Conservation (phyloP, 1,140 invertebrate genomes). For the Oryctes rhinoceros region DNA sequence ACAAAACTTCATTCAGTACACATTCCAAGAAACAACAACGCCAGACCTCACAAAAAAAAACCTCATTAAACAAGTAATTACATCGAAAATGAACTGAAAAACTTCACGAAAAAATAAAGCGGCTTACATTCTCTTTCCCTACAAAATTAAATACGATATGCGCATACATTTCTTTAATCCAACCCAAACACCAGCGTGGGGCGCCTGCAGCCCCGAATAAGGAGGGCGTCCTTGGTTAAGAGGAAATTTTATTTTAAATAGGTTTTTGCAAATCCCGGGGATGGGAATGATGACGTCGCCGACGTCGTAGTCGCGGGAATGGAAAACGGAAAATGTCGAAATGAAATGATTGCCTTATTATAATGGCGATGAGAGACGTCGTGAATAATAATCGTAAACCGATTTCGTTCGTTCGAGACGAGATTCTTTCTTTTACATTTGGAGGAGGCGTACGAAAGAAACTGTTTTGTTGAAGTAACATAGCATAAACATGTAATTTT, state of each 20-base stretch:
- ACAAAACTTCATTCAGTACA: too few relatives aligned
- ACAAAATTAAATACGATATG: neutral
- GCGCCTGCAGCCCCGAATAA: neutral
- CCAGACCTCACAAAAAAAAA: too few relatives aligned
- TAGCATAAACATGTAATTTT: neutral
- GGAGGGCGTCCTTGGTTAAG: neutral
- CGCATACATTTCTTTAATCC: neutral
- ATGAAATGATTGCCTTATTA: slow-evolving; percentile 11
- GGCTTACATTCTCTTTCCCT: too few relatives aligned
- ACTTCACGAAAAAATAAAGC: too few relatives aligned
- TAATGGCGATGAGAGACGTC: neutral
- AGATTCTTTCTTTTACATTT: neutral
- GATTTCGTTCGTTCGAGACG: neutral
- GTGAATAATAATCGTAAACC: slow-evolving; percentile 1
- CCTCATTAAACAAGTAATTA: too few relatives aligned
- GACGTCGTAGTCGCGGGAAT: neutral
- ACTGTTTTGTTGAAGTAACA: too few relatives aligned
- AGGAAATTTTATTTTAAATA: slow-evolving; percentile 8
- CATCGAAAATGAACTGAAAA: too few relatives aligned
- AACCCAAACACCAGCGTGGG: neutral
- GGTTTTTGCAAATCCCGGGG: neutral
- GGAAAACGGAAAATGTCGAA: neutral
- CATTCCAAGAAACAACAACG: too few relatives aligned
- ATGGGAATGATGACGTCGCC: neutral
- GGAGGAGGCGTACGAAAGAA: too few relatives aligned